Conservation (phyloP, 2,888 invertebrate genomes). For the Apantesis nais region DNA sequence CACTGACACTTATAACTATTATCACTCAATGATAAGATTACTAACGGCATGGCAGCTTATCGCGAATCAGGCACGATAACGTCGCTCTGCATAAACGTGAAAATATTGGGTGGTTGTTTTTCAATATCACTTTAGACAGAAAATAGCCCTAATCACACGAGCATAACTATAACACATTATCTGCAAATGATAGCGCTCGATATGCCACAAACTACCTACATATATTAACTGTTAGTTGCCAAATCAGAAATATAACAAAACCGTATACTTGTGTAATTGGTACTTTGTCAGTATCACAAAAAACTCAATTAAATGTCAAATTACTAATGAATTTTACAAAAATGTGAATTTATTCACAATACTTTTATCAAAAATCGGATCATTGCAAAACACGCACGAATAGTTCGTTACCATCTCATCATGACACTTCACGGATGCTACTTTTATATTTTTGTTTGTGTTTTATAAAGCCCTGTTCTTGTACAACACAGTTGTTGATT, state of each 20-base stretch:
- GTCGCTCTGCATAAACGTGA: constrained; percentile 69
- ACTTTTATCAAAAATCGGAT: constrained; percentile 45
- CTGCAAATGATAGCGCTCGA: constrained; percentile 41
- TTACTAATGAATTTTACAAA: constrained; percentile 32
- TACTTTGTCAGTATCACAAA: not conserved
- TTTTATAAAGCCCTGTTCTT: constrained; percentile 28
- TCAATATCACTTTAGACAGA: constrained; percentile 56
- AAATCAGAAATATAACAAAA: constrained; percentile 50
- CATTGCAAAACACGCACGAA: constrained; percentile 45
- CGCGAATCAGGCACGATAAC: constrained; percentile 81
- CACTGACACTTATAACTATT: constrained; percentile 84
- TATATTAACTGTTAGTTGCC: constrained; percentile 48
- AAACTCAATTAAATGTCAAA: constrained; percentile 17
- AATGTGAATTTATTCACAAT: constrained; percentile 43
- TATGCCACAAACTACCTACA: constrained; percentile 31
- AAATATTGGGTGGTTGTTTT: constrained; percentile 66
- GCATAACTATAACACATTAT: constrained; percentile 26
- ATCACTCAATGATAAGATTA: constrained; percentile 84
- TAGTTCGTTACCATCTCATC: constrained; percentile 45
- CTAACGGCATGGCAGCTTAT: constrained; percentile 80
- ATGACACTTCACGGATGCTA: constrained; percentile 42
- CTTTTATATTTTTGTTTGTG: constrained; percentile 37
- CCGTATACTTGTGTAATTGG: constrained; percentile 37
- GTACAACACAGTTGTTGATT: constrained; percentile 34
- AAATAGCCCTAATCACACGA: constrained; percentile 26